Conservation (phyloP, 2,888 invertebrate species). For the Hyppa rectilinea region DNA sequence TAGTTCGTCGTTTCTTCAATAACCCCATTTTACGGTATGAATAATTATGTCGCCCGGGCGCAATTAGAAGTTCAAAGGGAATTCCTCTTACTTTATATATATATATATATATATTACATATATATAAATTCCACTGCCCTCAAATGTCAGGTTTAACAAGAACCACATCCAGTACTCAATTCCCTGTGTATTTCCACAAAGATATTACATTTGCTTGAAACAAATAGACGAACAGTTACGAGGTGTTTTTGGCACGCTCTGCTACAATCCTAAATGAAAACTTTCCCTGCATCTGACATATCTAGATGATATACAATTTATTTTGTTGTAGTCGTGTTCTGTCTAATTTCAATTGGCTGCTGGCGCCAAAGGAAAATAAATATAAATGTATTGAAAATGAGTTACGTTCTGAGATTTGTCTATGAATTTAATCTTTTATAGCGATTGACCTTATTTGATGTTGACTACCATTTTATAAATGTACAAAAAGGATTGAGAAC, state of each 20-base stretch:
- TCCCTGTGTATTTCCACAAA: slow-evolving; percentile 51
- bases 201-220: slow-evolving; percentile 43
- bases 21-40: no score
- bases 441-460: background rate
- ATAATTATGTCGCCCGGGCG: background rate
- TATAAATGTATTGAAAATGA: background rate
- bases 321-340: background rate
- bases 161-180: slow-evolving; percentile 22
- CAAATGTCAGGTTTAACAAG: slow-evolving; percentile 35
- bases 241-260: slow-evolving; percentile 58
- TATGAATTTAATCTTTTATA: background rate
- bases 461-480: background rate
- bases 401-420: background rate
- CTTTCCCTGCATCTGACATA: slow-evolving; percentile 49
- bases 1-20: no score
- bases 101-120: no score
- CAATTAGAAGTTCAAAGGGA: slow-evolving; percentile 33
- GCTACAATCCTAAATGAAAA: slow-evolving; percentile 36
- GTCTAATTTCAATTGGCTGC: background rate
- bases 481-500: no score
- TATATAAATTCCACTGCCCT: slow-evolving; percentile 10
- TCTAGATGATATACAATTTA: slow-evolving; percentile 36
- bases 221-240: slow-evolving; percentile 32
- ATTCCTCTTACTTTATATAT: background rate
- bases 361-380: background rate